A percentile compares a stretch with the other conserved stretches of the same genome.
These are phyloP conservation scores for Calvadosia cruxmelitensis DNA, from an alignment of 30 jellyfish, hydroid and myxozoan genomes.

Conservation along the genomic window DNA sequence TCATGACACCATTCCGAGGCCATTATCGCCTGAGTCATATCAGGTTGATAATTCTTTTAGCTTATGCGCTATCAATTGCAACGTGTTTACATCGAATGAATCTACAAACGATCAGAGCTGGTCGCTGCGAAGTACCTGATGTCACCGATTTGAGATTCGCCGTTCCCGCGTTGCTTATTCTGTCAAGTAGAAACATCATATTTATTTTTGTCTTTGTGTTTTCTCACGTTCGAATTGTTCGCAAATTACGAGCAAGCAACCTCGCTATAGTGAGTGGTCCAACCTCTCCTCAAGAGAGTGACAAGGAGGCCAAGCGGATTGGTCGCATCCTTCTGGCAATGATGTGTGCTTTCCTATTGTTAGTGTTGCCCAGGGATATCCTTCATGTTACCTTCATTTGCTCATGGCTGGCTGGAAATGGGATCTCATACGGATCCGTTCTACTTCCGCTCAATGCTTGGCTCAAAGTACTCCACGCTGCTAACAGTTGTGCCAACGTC, in stretches of 20 bases:
- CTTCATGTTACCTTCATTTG: constrained; percentile 31
- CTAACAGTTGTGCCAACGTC: constrained; percentile 84
- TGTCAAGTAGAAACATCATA: constrained; percentile 9
- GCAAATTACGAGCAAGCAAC: neutral
- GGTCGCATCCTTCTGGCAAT: constrained; percentile 34
- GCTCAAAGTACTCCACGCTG: constrained; percentile 60
- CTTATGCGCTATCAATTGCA: constrained; percentile 15
- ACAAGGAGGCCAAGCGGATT: constrained; percentile 24
- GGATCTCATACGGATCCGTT: constrained; percentile 12
- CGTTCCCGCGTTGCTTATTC: constrained; percentile 25
- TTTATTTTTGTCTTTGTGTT: constrained; percentile 28
- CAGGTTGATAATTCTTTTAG: constrained; percentile 12
- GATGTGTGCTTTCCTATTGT: constrained; percentile 29
- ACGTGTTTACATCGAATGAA: constrained; percentile 31
- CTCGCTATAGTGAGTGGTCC: neutral
- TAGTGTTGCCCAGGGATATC: constrained; percentile 64
- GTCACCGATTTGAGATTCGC: constrained; percentile 19
- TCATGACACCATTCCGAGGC: constrained; percentile 51
- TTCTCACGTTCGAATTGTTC: constrained; percentile 27
- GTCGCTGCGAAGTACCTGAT: constrained; percentile 20
- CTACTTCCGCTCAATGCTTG: constrained; percentile 30
- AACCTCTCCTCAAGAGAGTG: constrained; percentile 10
- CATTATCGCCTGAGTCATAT: constrained; percentile 29
- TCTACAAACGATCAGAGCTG: constrained; percentile 2
- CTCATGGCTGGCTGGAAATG: constrained; percentile 51